Evolutionary conservation across 2,113 vertebrate species (phyloP).

Genomic region (Lophius piscatorius): DNA sequence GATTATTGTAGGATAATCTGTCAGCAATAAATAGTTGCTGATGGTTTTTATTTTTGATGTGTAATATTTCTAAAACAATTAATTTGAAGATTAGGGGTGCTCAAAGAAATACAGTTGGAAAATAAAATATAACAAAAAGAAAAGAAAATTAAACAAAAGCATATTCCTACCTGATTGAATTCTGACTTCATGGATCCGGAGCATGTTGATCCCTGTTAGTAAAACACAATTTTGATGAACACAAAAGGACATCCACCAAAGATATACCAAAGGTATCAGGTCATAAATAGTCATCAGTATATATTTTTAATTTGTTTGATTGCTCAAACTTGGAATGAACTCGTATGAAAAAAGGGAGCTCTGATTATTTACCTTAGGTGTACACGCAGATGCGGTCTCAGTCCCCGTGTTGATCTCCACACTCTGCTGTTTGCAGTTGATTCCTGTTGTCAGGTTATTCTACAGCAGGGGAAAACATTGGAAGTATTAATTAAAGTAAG

Average conservation of each 20-base stretch:
- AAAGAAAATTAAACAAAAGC: neutral
- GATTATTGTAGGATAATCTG: too few species aligned
- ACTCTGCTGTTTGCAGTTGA: slow-evolving; percentile 66
- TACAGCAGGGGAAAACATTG: slow-evolving; percentile 5
- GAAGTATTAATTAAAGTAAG: neutral
- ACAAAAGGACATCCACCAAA: neutral
- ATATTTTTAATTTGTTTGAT: neutral
- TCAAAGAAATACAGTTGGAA: too few species aligned
- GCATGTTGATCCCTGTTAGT: slow-evolving; percentile 75
- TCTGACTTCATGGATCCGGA: slow-evolving; percentile 29
- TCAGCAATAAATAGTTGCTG: too few species aligned
- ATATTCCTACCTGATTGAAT: slow-evolving; percentile 78
- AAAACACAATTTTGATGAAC: neutral
- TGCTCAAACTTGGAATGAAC: neutral
- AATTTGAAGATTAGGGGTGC: too few species aligned
- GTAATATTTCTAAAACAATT: neutral
- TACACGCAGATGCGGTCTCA: slow-evolving; percentile 58
- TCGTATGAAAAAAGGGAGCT: neutral
- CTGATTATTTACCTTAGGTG: slow-evolving; percentile 61
- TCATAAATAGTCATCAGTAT: neutral
- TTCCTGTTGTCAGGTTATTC: slow-evolving; percentile 65
- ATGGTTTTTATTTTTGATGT: neutral
- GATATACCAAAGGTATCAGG: neutral
- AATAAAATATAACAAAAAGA: neutral
- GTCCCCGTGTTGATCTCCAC: slow-evolving; percentile 55